A percentile compares a stretch with the other conserved stretches of the same genome.
Evolutionary conservation across 2,888 invertebrate species (phyloP).

Genomic region (Leptopilina syphax): DNA sequence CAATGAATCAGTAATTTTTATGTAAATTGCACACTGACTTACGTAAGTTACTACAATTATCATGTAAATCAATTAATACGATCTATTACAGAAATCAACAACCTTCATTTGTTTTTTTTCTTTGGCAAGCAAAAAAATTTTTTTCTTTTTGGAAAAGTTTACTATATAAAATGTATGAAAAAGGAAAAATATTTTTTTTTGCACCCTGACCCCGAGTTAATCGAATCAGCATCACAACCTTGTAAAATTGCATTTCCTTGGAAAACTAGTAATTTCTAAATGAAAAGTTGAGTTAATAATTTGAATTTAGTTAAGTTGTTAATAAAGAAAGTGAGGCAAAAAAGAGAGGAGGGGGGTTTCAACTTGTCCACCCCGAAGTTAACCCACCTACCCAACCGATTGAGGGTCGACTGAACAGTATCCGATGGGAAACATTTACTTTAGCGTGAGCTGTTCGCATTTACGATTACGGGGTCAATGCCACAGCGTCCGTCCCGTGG

Average conservation of each 20-base stretch:
- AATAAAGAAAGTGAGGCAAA: neutral
- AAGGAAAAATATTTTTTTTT: neutral
- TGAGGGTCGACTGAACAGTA: conserved; percentile 40
- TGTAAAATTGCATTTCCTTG: neutral
- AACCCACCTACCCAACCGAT: conserved; percentile 26
- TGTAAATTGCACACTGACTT: neutral
- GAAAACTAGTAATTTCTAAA: neutral
- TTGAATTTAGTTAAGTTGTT: neutral
- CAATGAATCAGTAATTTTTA: neutral
- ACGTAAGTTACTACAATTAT: neutral
- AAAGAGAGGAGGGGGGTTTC: neutral
- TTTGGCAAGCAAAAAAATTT: too few species aligned
- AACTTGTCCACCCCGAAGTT: conserved; percentile 2
- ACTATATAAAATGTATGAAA: neutral
- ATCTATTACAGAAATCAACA: neutral
- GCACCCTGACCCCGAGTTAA: neutral
- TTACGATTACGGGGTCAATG: conserved; percentile 72
- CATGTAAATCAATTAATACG: conserved; percentile 7
- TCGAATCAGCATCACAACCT: neutral
- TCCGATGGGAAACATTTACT: conserved; percentile 39
- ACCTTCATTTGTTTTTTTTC: neutral
- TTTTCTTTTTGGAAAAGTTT: too few species aligned
- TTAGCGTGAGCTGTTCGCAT: conserved; percentile 71
- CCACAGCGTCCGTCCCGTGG: conserved; percentile 70
- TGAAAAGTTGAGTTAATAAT: neutral